phyloP scores from a whole-genome alignment of 2,113 vertebrate species.

The Phodopus roborovskii region DNA sequence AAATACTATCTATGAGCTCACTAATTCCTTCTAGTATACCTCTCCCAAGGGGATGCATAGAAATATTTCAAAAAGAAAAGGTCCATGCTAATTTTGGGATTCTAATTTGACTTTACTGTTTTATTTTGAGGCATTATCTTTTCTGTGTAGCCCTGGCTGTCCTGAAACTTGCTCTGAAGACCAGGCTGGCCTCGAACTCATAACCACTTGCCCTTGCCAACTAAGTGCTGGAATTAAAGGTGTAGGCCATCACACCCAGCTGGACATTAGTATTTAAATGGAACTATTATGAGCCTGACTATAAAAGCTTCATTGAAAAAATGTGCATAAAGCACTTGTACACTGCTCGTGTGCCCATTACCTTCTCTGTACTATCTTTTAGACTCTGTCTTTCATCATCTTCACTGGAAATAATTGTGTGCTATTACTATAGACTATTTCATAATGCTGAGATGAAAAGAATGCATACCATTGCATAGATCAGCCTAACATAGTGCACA shows the following conservation, averaged over 20 bases:
- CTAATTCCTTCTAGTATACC: background rate
- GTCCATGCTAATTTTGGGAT: background rate
- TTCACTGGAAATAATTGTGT: background rate
- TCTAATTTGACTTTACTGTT: background rate
- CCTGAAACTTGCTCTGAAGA: background rate
- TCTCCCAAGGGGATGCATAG: background rate
- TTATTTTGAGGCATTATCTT: background rate
- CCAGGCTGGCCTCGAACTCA: background rate
- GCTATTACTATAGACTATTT: no score
- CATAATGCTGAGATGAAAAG: background rate
- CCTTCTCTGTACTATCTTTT: background rate
- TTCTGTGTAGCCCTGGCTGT: background rate
- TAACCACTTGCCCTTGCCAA: background rate
- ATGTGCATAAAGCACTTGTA: background rate
- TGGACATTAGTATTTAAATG: slow-evolving; percentile 27
- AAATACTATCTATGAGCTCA: background rate
- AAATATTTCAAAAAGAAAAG: slow-evolving; percentile 21
- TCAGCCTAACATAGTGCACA: background rate
- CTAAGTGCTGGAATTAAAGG: background rate
- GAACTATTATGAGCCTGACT: background rate
- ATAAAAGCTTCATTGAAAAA: background rate
- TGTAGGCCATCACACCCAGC: background rate
- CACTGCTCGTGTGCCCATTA: background rate
- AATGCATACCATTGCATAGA: background rate
- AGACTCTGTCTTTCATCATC: background rate